Evolutionary conservation across 2,888 invertebrate genomes (phyloP).

Genomic region (Catotricha subobsoleta): DNA sequence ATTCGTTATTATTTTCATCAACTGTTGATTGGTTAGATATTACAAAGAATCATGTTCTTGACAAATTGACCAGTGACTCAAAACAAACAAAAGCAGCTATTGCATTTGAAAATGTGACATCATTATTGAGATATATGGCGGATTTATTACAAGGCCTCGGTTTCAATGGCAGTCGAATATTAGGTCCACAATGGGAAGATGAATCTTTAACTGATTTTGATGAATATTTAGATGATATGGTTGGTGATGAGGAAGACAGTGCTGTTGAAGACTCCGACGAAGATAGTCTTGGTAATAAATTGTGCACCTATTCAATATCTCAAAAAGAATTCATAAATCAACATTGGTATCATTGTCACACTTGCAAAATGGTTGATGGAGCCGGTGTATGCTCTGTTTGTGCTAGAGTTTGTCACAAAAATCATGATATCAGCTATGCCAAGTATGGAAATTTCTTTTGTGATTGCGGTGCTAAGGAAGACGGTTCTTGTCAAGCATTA

Average conservation of each 20-base stretch:
- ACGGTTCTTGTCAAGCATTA: conserved; percentile 49
- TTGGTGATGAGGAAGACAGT: conserved; percentile 84
- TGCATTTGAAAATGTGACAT: conserved; percentile 61
- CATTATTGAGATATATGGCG: conserved; percentile 66
- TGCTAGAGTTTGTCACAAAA: conserved; percentile 90
- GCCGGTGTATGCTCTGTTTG: conserved; percentile 97
- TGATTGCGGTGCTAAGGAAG: conserved; percentile 94
- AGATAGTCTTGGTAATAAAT: conserved; percentile 37
- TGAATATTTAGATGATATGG: conserved; percentile 73
- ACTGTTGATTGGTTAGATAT: conserved; percentile 61
- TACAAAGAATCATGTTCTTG: conserved; percentile 34
- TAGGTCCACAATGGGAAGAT: conserved; percentile 64
- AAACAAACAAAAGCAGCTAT: conserved; percentile 16
- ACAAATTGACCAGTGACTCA: conserved; percentile 16
- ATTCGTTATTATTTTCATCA: conserved; percentile 62
- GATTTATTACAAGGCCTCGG: conserved; percentile 36
- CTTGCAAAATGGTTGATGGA: conserved; percentile 95
- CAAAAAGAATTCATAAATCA: conserved; percentile 97
- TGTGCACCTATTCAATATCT: conserved; percentile 93
- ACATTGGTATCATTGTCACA: conserved; percentile 98
- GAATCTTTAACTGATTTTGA: conserved; percentile 57
- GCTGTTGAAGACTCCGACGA: conserved; percentile 52
- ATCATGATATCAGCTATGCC: conserved; percentile 91
- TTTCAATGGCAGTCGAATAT: conserved; percentile 31
- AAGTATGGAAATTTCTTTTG: conserved; percentile 99